phyloP scores from a whole-genome alignment of 2,888 invertebrate species.

The Patella pellucida region DNA sequence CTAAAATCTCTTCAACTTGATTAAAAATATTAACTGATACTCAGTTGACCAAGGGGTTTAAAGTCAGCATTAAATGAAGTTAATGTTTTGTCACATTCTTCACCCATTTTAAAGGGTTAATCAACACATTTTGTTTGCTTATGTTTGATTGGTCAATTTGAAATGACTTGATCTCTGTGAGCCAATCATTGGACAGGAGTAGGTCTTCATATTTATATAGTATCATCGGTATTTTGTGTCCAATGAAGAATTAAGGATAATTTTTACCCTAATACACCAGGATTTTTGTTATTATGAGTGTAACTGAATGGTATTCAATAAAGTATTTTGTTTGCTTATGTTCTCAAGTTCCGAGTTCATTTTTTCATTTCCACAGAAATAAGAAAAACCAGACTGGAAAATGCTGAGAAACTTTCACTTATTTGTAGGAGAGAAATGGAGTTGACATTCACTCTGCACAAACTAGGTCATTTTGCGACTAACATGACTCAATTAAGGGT shows the following conservation, averaged over 20 bases:
- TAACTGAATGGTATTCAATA: constrained; percentile 65
- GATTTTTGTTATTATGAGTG: constrained; percentile 47
- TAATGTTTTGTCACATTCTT: background rate
- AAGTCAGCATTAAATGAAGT: background rate
- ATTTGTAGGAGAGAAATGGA: no score
- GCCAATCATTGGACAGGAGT: constrained; percentile 4
- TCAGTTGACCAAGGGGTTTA: no score
- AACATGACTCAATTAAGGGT: no score
- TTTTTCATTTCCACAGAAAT: no score
- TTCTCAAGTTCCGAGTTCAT: background rate
- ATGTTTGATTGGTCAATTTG: constrained; percentile 11
- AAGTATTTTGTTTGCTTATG: constrained; percentile 66
- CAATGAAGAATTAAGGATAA: constrained; percentile 3
- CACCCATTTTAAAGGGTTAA: background rate
- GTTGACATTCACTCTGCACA: no score
- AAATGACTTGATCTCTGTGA: constrained; percentile 10
- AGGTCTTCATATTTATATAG: no score
- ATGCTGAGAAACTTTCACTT: no score
- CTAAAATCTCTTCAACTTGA: no score
- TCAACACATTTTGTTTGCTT: background rate
- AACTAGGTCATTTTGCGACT: no score
- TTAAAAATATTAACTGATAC: no score
- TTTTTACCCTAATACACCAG: constrained; percentile 18
- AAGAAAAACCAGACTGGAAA: no score
- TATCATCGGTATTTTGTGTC: constrained; percentile 9